Conservation (phyloP, 2,888 invertebrate species). For the Flabesymbios commensalis region DNA sequence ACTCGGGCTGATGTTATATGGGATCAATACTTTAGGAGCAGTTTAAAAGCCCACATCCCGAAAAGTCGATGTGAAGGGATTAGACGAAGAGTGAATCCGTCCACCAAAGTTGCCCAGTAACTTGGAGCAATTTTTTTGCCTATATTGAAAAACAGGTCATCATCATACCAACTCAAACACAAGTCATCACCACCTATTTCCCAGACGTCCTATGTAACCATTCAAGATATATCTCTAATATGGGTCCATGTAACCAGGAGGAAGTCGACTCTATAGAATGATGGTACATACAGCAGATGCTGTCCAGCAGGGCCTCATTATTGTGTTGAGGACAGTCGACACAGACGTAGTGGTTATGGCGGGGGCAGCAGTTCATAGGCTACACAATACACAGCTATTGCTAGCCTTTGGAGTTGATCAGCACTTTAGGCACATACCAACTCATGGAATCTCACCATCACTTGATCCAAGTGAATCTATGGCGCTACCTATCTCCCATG, state of each 20-base stretch:
- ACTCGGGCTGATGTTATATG: constrained; percentile 22
- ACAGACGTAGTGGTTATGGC: background rate
- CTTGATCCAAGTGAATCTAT: constrained; percentile 15
- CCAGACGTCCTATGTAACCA: constrained; percentile 5
- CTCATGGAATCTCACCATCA: constrained; percentile 17
- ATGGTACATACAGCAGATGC: background rate
- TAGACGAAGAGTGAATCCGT: constrained; percentile 6
- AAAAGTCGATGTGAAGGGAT: constrained; percentile 7
- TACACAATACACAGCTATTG: constrained; percentile 16
- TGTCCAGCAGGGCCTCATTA: background rate
- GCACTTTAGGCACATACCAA: constrained; percentile 25
- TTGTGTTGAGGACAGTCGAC: background rate
- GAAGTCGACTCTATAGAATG: constrained; percentile 28
- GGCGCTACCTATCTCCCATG: too few relatives aligned
- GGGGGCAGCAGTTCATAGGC: background rate
- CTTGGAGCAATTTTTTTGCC: constrained; percentile 25
- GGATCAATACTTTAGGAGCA: constrained; percentile 20
- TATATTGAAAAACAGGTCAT: constrained; percentile 4
- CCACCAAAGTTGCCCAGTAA: constrained; percentile 19
- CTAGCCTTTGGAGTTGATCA: constrained; percentile 25
- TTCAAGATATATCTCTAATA: background rate
- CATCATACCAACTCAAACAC: background rate
- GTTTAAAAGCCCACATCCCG: constrained; percentile 11
- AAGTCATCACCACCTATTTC: background rate
- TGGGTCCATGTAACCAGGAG: constrained; percentile 31